A percentile compares a stretch with the other conserved stretches of the same genome.
phyloP scores from a whole-genome alignment of 2,888 invertebrate species.

The Cephus sareptanus region DNA sequence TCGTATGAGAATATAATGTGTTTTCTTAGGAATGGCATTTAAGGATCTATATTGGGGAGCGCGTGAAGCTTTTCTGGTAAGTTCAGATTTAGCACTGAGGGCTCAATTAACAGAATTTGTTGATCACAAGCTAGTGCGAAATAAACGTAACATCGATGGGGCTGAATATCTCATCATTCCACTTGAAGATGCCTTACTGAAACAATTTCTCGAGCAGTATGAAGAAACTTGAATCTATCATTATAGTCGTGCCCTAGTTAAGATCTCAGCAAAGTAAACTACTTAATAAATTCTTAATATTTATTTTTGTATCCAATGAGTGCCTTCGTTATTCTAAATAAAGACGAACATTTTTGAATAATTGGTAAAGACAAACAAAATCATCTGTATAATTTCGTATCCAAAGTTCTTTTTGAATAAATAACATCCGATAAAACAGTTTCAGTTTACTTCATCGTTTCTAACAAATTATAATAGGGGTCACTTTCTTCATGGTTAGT shows the following conservation, averaged over 20 bases:
- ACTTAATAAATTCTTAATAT: not conserved
- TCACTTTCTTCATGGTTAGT: not conserved
- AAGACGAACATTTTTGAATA: not conserved
- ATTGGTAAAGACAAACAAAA: not conserved
- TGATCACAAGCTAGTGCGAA: constrained; percentile 92
- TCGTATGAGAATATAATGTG: constrained; percentile 7
- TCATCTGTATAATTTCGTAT: not conserved
- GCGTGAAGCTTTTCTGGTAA: constrained; percentile 91
- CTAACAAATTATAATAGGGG: not conserved
- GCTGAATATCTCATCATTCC: constrained; percentile 86
- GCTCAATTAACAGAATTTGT: constrained; percentile 95
- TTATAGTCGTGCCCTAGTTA: not conserved
- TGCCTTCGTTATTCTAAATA: not conserved
- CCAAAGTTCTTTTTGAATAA: not conserved
- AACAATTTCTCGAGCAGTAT: constrained; percentile 81
- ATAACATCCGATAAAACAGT: not conserved
- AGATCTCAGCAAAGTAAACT: not conserved
- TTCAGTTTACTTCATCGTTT: not conserved
- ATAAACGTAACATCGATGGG: constrained; percentile 83
- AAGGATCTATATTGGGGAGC: constrained; percentile 87
- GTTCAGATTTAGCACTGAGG: constrained; percentile 89
- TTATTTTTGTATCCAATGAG: not conserved
- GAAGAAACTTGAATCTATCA: constrained; percentile 33
- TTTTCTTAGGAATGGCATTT: constrained; percentile 81
- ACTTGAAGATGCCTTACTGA: constrained; percentile 77